phyloP scores from a whole-genome alignment of 2,113 vertebrate genomes.

The Glaucomys volans region DNA sequence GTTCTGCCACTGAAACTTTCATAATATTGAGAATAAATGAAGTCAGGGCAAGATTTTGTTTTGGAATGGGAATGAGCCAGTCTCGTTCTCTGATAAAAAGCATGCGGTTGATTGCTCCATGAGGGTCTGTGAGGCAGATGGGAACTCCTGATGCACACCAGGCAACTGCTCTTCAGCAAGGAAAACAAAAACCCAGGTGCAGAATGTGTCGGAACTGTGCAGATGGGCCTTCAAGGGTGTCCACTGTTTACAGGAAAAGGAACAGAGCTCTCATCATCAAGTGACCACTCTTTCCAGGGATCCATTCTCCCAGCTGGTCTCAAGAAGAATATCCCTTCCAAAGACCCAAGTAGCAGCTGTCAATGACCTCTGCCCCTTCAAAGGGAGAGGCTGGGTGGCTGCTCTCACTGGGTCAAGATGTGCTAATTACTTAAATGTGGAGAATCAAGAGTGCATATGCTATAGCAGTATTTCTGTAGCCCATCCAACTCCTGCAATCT shows the following conservation, averaged over 20 bases:
- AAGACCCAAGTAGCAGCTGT: constrained; percentile 66
- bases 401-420: constrained; percentile 60
- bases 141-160: constrained; percentile 82
- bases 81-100: constrained; percentile 40
- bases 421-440: constrained; percentile 78
- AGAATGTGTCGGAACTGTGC: constrained; percentile 75
- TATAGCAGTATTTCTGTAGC: constrained; percentile 9
- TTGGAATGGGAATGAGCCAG: constrained; percentile 39
- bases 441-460: constrained; percentile 24
- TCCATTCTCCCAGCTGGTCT: constrained; percentile 71
- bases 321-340: constrained; percentile 45
- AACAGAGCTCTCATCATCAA: constrained; percentile 67
- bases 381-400: constrained; percentile 68
- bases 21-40: neutral
- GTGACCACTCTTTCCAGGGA: constrained; percentile 72
- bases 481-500: neutral
- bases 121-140: constrained; percentile 82
- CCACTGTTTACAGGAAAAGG: constrained; percentile 81
- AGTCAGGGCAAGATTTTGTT: neutral
- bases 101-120: constrained; percentile 45
- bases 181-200: constrained; percentile 90
- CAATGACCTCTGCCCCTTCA: constrained; percentile 70
- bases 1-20: constrained; percentile 13
- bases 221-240: constrained; percentile 78
- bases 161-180: constrained; percentile 81